phyloP scores from a whole-genome alignment of 1,140 invertebrate species.

The Spodoptera frugiperda region DNA sequence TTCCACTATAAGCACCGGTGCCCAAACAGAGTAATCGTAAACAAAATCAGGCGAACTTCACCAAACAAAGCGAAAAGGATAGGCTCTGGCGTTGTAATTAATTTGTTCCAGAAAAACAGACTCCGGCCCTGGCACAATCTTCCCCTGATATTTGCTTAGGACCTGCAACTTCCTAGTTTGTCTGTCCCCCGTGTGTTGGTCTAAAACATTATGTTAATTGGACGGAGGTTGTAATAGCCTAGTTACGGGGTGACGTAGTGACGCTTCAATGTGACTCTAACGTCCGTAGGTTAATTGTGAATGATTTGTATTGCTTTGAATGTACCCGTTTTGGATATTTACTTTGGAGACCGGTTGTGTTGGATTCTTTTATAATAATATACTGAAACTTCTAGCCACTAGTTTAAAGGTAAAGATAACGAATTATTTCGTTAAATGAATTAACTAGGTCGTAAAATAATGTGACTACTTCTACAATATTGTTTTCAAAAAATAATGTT shows the following conservation, averaged over 20 bases:
- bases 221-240: conserved; percentile 15
- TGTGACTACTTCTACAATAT: too few species aligned
- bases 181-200: conserved; percentile 32
- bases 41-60: conserved; percentile 42
- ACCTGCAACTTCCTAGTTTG: conserved; percentile 47
- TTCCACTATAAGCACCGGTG: conserved; percentile 14
- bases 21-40: conserved; percentile 43
- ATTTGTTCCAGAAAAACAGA: conserved; percentile 47
- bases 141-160: conserved; percentile 64
- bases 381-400: too few species aligned
- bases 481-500: too few species aligned
- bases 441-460: too few species aligned
- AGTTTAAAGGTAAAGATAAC: too few species aligned
- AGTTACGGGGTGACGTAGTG: conserved; percentile 3
- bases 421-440: too few species aligned
- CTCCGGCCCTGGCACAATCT: conserved; percentile 3
- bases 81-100: conserved; percentile 42
- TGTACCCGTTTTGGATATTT: too few species aligned
- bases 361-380: too few species aligned
- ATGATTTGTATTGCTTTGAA: background rate
- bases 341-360: too few species aligned
- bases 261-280: background rate
- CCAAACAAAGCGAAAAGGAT: conserved; percentile 46
- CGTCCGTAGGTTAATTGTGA: background rate
- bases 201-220: conserved; percentile 49